Conservation (phyloP, 2,113 vertebrate species). For the Melanocharis versteri region DNA sequence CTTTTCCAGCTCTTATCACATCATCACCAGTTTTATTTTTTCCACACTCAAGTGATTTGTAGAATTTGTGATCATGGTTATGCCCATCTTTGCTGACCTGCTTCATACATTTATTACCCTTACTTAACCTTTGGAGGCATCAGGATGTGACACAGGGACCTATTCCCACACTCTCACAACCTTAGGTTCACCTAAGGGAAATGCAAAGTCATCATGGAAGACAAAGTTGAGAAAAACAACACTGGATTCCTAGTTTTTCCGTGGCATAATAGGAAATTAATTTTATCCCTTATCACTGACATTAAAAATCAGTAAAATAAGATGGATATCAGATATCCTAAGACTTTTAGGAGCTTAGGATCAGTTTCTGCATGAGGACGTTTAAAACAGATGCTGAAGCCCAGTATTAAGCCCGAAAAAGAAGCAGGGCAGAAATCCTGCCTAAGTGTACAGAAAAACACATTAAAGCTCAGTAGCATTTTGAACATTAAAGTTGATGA, state of each 20-base stretch:
- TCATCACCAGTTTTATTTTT: not conserved
- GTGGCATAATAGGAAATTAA: not conserved
- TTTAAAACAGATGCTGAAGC: not conserved
- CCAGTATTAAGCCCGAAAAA: not conserved
- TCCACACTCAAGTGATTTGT: rapidly evolving
- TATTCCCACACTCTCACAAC: not conserved
- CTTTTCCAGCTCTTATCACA: not conserved
- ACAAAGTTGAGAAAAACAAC: not conserved
- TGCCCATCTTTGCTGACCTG: not conserved
- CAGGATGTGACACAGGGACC: not conserved
- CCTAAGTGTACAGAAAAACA: not conserved
- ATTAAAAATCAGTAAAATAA: not conserved
- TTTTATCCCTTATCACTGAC: not conserved
- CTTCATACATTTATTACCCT: not conserved
- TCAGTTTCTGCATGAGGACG: not conserved
- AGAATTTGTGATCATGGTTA: not conserved
- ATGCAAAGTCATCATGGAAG: not conserved
- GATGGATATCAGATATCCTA: not conserved
- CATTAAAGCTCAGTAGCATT: not conserved
- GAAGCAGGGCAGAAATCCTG: not conserved
- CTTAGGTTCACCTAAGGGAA: not conserved
- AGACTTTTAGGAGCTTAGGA: not conserved
- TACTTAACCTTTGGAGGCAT: not conserved
- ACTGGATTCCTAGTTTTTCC: not conserved
- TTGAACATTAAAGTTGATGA: not conserved